Evolutionary conservation across 2,888 invertebrate genomes (phyloP).

Genomic region (Scaptomyza reducta): DNA sequence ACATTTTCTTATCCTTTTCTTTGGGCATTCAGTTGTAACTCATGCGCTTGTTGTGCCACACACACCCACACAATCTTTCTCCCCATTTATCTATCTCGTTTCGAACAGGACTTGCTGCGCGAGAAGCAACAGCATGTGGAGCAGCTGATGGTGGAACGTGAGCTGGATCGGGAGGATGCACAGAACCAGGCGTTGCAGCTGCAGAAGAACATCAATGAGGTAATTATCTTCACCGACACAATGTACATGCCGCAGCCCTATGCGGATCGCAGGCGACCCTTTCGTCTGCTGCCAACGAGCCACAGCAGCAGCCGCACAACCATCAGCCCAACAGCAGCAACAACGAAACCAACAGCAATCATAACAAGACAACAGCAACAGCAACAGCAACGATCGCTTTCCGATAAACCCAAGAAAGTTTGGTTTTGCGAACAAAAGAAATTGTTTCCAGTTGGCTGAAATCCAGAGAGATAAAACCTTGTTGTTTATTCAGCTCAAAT

Average conservation of each 20-base stretch:
- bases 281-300: conserved; percentile 53
- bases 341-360: conserved; percentile 35
- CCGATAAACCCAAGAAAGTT: conserved; percentile 80
- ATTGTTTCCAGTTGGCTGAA: conserved; percentile 79
- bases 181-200: conserved; percentile 87
- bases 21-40: conserved; percentile 39
- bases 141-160: conserved; percentile 94
- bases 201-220: conserved; percentile 84
- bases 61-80: conserved; percentile 20
- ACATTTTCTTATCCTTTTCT: conserved; percentile 9
- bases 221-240: conserved; percentile 83
- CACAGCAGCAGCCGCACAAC: conserved; percentile 49
- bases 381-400: conserved; percentile 40
- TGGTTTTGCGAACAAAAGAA: conserved; percentile 83
- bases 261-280: conserved; percentile 74
- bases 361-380: conserved; percentile 37
- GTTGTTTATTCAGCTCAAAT: conserved; percentile 19
- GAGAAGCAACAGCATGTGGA: conserved; percentile 98
- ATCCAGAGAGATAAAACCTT: conserved; percentile 7
- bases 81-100: conserved; percentile 15
- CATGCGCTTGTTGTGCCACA: conserved; percentile 53
- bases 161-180: conserved; percentile 94
- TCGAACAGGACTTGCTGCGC: conserved; percentile 91
- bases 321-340: conserved; percentile 23
- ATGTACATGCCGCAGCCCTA: conserved; percentile 74